Conservation (phyloP, 1,140 invertebrate genomes). For the Argopecten irradians region DNA sequence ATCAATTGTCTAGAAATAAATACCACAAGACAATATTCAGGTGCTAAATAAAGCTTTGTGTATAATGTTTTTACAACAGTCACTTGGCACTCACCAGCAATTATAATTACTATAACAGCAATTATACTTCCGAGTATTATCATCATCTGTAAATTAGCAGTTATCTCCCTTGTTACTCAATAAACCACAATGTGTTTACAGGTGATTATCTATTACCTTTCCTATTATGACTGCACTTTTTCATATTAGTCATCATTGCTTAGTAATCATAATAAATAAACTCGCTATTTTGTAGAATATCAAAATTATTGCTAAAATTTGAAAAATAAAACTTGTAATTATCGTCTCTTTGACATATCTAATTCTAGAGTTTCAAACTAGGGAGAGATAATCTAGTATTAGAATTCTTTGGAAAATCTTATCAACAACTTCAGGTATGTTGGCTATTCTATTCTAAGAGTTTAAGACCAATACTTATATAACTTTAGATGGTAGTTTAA, state of each 20-base stretch:
- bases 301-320: no score
- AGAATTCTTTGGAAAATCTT: no score
- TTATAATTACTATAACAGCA: constrained; percentile 85
- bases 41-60: background rate
- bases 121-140: constrained; percentile 93
- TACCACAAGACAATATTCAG: background rate
- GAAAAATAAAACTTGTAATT: no score
- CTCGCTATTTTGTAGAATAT: background rate
- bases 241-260: background rate
- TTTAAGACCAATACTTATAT: no score
- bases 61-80: background rate
- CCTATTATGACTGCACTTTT: background rate
- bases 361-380: no score
- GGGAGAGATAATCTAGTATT: no score
- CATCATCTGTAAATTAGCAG: constrained; percentile 87
- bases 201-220: background rate
- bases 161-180: background rate
- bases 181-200: background rate
- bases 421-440: no score
- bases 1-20: background rate
- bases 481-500: no score
- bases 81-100: background rate
- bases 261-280: background rate
- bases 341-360: no score
- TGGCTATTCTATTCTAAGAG: no score